phyloP scores from a whole-genome alignment of 2,113 vertebrate species.

The Ciconia stormi region DNA sequence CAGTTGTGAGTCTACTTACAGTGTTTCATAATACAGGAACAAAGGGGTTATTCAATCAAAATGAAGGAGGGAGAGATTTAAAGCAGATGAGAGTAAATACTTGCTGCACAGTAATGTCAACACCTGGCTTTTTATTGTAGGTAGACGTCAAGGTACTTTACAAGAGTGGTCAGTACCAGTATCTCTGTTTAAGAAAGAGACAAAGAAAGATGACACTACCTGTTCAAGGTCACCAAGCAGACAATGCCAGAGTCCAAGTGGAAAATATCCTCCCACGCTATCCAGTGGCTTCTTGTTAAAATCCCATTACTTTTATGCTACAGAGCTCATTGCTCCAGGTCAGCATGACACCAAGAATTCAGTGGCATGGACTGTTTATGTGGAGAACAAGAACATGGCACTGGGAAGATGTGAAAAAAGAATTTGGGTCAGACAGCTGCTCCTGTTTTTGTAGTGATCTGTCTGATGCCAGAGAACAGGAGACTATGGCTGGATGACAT shows the following conservation, averaged over 20 bases:
- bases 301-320: not conserved
- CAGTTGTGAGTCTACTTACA: not conserved
- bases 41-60: slow-evolving; percentile 35
- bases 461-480: not conserved
- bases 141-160: not conserved
- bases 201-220: not conserved
- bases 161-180: not conserved
- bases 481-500: not conserved
- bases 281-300: not conserved
- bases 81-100: slow-evolving; percentile 35
- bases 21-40: slow-evolving; percentile 24
- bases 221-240: slow-evolving; percentile 1
- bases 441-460: not conserved
- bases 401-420: not conserved
- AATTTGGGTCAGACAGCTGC: not conserved
- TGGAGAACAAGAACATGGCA: not conserved
- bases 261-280: not conserved
- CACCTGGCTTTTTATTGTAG: not conserved
- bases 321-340: not conserved
- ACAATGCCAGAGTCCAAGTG: not conserved
- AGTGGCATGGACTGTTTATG: not conserved
- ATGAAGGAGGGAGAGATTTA: slow-evolving; percentile 6
- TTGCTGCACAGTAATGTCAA: not conserved
- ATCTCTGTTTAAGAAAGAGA: not conserved
- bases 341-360: not conserved